Evolutionary conservation across 2,888 invertebrate genomes (phyloP).

Genomic region (Dorcus parallelipipedus): DNA sequence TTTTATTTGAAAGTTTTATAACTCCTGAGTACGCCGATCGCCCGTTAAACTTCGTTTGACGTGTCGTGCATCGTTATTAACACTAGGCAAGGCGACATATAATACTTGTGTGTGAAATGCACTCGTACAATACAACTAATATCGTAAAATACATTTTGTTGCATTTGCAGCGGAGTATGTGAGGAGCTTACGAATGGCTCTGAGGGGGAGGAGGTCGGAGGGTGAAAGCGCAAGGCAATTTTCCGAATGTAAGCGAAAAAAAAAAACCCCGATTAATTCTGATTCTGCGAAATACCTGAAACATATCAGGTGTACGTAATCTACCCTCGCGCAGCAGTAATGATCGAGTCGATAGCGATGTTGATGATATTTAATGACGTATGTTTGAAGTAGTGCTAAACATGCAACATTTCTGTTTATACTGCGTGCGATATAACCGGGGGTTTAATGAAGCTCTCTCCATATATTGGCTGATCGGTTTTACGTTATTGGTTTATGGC

Average conservation of each 20-base stretch:
- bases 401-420: conserved; percentile 28
- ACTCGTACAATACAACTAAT: neutral
- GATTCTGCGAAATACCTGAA: neutral
- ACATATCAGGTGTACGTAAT: neutral
- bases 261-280: neutral
- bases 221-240: no score
- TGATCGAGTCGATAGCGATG: conserved; percentile 9
- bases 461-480: conserved; percentile 19
- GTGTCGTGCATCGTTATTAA: conserved; percentile 14
- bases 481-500: conserved; percentile 12
- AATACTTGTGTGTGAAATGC: neutral
- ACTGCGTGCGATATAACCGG: neutral
- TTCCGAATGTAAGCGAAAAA: neutral
- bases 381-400: conserved; percentile 23
- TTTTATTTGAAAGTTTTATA: conserved; percentile 20
- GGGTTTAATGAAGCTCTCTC: conserved; percentile 17
- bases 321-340: neutral
- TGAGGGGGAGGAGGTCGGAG: no score
- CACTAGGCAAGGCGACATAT: neutral
- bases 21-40: conserved; percentile 20
- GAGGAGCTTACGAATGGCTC: no score
- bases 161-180: no score
- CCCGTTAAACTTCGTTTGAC: conserved; percentile 12
- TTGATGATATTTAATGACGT: conserved; percentile 28
- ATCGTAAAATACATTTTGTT: no score